Evolutionary conservation across 2,888 invertebrate genomes (phyloP), one percentile per base, ranked within the genome.

Genomic region (Nasonovia ribisnigri): DNA sequence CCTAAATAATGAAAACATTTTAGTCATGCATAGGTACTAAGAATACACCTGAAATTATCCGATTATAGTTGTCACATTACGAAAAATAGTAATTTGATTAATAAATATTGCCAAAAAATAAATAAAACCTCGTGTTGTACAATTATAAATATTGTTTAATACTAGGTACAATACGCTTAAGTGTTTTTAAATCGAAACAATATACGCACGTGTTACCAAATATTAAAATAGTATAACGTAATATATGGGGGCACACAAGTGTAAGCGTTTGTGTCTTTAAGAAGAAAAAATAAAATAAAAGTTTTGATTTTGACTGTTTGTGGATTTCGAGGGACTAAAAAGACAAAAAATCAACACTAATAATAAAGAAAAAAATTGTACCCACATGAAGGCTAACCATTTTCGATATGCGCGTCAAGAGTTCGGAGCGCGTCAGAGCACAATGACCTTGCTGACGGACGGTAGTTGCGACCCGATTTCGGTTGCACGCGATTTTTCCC

Each of bases 401-500:
- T 93, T 93, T 93, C 16, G 93, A 90, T 90, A 93, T 93, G 84
- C 93, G 93, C 48, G 84, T 84, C 93, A 93, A 90, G 26, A 93
- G 84, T 86, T 93, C 93, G 51, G 93, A 60, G 10, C 93, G 93
- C 36, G 93, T 93, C 54, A 93, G 86, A 42, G 60, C 86, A 86
- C 51, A 93, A 43, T 93, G 90, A n/a, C 60, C 20, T 36, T 90
- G 67, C 90, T 93, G 93, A 42, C 93, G 93, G 67, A 87, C 93
- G n/a, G 89, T 86, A 60, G 60, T n/a, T 51, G 93, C 48, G 51
- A 92, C 88, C 60, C 93, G 90, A 67, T 93, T 93, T 16, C 93
- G 93, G 67, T 93, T 93, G 90, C 93, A 93, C 57, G 93, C 93
- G 84, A 93, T 87, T 90, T 93, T 93, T 26, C 93, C 93, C 93